Percentiles rank a stretch among this genome's conserved stretches.
Conservation (phyloP, 2,113 vertebrate species). For the Numenius arquata region DNA sequence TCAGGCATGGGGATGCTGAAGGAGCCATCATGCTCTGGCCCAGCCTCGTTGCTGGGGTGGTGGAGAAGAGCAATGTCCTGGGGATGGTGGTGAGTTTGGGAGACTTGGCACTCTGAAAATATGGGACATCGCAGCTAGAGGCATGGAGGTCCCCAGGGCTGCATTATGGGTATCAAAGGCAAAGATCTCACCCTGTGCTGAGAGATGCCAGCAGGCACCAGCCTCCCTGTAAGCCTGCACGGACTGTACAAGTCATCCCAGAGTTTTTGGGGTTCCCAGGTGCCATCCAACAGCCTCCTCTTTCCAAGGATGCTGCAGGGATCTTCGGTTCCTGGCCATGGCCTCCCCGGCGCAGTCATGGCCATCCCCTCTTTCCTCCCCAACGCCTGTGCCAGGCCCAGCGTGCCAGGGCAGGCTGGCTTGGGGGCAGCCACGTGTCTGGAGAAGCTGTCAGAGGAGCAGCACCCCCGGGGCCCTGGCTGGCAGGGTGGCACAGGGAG, state of each 20-base stretch:
- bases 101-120: background rate
- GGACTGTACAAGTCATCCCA: background rate
- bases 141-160: background rate
- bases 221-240: background rate
- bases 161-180: background rate
- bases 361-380: background rate
- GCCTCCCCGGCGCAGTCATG: fast-evolving
- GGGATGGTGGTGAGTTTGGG: background rate
- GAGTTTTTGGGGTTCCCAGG: background rate
- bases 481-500: background rate
- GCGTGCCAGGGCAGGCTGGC: background rate
- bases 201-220: background rate
- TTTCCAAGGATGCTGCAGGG: background rate
- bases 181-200: background rate
- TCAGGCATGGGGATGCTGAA: background rate
- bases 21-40: background rate
- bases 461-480: fast-evolving
- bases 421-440: background rate
- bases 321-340: fast-evolving
- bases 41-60: background rate
- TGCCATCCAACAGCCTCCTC: background rate
- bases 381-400: fast-evolving
- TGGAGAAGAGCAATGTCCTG: background rate
- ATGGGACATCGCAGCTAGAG: background rate
- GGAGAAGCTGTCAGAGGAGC: background rate